Base-by-base conservation (phyloP, 1,140 invertebrate species). In the Acromyrmex charruanus region DNA sequence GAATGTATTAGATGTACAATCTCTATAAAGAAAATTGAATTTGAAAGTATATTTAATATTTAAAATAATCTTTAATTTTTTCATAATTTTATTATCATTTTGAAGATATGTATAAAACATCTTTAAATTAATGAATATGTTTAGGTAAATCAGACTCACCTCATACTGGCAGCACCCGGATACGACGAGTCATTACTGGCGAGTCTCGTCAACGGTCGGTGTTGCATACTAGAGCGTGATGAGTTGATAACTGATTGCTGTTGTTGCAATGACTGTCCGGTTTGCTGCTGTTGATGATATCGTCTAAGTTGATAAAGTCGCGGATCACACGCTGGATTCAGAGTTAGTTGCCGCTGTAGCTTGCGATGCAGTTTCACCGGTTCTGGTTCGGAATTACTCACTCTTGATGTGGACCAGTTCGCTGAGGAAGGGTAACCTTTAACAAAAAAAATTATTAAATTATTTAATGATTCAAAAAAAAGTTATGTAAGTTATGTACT, bases 311-410 rank as follows among this genome's bases (percentile, higher is more conserved):
- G 96, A 92, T 94, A 96, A 65, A 98, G 94, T 72, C 98, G 95
- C 10, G 97, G 97, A 95, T 98, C 98, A 88, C 96, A 97, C 4
- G 95, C 94, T 0, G 98, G 98, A 95, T 98, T 98, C 0, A 98
- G 93, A 1, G 98, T 98, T 25, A 98, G 95, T 90, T 98, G 98
- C 39, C 98, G 96, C 68, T 97, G 97, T 5, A 99, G 94, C 93
- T 98, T 98, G 71, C 97, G 95, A 91, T 98, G 98, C 63, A 97
- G 96, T 91, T 98, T 98, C 6, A 95, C 95, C 14, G 96, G 94
- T 31, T 95, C 94, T 69, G 93, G 88, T 7, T 95, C 94, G 2
- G 92, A 75, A 80, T 94, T 94, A 39, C 55, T 85, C 39, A 93
- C 88, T 81, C 92, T 89, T 21, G 93, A 90, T 25, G 93, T 85